Percentiles rank a stretch among this genome's conserved stretches.
Conservation (phyloP, 2,113 vertebrate genomes). For the Machaerirhynchus nigripectus region DNA sequence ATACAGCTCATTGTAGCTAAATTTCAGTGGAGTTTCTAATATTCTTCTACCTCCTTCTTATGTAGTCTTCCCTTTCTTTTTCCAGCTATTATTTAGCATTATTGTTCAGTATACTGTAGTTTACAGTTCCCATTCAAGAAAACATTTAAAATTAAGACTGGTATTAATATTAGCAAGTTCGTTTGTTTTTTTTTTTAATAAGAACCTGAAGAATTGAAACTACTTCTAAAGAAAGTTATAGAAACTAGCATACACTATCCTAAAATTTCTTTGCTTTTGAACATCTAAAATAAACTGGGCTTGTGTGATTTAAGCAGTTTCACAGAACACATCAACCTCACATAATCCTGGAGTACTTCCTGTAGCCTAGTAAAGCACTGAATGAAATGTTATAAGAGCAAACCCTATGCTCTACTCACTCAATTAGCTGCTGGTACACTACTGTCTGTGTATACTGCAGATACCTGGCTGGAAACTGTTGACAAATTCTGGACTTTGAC, state of each 20-base stretch:
- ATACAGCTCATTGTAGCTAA: not conserved
- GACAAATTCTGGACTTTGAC: not conserved
- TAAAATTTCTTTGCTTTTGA: not conserved
- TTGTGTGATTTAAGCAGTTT: not conserved
- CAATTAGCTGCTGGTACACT: not conserved
- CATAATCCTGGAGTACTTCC: not conserved
- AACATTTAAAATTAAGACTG: not conserved
- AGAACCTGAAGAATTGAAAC: not conserved
- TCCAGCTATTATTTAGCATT: not conserved
- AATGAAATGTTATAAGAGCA: not conserved
- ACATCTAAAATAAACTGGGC: not conserved
- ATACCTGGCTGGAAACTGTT: not conserved
- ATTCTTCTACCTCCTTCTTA: not conserved
- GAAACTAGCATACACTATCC: not conserved
- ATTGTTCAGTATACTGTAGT: not conserved
- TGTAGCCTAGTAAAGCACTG: not conserved
- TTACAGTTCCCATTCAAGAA: not conserved
- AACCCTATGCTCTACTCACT: not conserved
- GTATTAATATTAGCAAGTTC: not conserved
- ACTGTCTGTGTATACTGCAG: not conserved
- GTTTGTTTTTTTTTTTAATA: not conserved
- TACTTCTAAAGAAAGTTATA: not conserved
- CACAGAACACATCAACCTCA: not conserved
- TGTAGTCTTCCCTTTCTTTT: not conserved
- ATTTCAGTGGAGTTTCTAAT: not conserved